These are phyloP conservation scores for Sipha maydis DNA, from an alignment of 2,888 invertebrate genomes.

Conservation along the genomic window DNA sequence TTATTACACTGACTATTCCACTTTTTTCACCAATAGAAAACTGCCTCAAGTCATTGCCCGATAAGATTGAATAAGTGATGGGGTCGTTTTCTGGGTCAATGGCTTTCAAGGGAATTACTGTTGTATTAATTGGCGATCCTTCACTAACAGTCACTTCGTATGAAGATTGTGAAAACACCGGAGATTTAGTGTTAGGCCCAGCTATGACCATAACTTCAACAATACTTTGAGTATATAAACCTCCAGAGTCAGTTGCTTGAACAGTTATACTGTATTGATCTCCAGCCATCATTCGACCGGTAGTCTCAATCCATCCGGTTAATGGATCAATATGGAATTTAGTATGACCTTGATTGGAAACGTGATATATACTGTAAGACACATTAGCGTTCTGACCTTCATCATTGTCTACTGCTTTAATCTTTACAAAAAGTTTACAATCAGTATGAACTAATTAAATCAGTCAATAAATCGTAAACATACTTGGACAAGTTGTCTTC, in stretches of 20 bases:
- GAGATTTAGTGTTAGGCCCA: constrained; percentile 83
- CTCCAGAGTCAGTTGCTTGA: constrained; percentile 81
- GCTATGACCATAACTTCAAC: constrained; percentile 86
- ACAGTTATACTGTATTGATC: constrained; percentile 90
- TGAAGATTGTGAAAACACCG: constrained; percentile 81
- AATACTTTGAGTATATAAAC: constrained; percentile 84
- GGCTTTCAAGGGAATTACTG: constrained; percentile 85
- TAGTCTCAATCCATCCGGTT: constrained; percentile 81
- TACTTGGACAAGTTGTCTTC: constrained; percentile 77
- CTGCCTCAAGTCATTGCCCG: constrained; percentile 88
- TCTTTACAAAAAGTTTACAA: constrained; percentile 68
- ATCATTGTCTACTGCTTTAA: constrained; percentile 86
- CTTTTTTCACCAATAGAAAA: constrained; percentile 85
- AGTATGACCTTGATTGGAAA: constrained; percentile 88
- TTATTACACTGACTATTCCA: constrained; percentile 89
- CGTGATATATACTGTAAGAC: constrained; percentile 87
- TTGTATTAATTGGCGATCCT: constrained; percentile 87
- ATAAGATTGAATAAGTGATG: constrained; percentile 85
- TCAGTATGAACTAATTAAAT: background rate
- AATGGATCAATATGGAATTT: constrained; percentile 85
- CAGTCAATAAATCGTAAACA: constrained; percentile 61
- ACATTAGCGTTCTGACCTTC: constrained; percentile 85
- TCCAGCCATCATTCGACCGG: constrained; percentile 84
- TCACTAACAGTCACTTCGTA: constrained; percentile 91
- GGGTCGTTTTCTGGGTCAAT: constrained; percentile 88